phyloP scores from a whole-genome alignment of 2,113 vertebrate genomes.

The Anguilla japonica region DNA sequence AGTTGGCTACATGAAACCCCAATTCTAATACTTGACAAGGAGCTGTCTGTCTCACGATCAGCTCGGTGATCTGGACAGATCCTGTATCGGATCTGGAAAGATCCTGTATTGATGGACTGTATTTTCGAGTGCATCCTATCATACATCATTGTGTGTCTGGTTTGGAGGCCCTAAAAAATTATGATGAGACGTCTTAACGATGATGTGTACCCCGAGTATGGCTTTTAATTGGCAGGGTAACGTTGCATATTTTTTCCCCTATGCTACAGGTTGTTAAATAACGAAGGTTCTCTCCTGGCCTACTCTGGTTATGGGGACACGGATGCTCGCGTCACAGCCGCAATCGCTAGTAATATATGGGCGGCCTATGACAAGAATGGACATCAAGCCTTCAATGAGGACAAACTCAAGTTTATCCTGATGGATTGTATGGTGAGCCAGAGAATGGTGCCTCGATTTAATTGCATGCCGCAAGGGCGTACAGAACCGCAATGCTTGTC shows the following conservation, averaged over 20 bases:
- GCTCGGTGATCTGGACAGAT: too few relatives aligned
- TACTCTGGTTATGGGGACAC: slow-evolving; percentile 98
- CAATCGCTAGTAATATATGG: slow-evolving; percentile 99
- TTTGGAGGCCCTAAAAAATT: too few relatives aligned
- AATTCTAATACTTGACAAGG: too few relatives aligned
- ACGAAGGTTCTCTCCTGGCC: slow-evolving; percentile 92
- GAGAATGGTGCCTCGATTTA: not conserved
- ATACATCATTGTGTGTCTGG: too few relatives aligned
- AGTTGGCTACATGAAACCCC: too few relatives aligned
- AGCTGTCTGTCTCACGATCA: too few relatives aligned
- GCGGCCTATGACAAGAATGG: slow-evolving; percentile 96
- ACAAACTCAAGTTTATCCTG: slow-evolving; percentile 94
- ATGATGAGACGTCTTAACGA: too few relatives aligned
- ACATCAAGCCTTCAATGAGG: slow-evolving; percentile 95
- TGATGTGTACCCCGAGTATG: not conserved
- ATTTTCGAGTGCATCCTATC: too few relatives aligned
- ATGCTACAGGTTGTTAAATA: slow-evolving; percentile 77
- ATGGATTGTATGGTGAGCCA: slow-evolving; percentile 95
- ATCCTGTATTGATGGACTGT: too few relatives aligned
- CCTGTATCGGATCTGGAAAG: too few relatives aligned
- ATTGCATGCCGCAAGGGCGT: too few relatives aligned
- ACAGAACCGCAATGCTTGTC: too few relatives aligned
- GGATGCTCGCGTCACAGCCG: slow-evolving; percentile 90
- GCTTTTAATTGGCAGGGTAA: not conserved
- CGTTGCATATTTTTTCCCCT: not conserved